Base-by-base conservation (phyloP, 1,140 invertebrate genomes). In the Chironomus striatipennis region DNA sequence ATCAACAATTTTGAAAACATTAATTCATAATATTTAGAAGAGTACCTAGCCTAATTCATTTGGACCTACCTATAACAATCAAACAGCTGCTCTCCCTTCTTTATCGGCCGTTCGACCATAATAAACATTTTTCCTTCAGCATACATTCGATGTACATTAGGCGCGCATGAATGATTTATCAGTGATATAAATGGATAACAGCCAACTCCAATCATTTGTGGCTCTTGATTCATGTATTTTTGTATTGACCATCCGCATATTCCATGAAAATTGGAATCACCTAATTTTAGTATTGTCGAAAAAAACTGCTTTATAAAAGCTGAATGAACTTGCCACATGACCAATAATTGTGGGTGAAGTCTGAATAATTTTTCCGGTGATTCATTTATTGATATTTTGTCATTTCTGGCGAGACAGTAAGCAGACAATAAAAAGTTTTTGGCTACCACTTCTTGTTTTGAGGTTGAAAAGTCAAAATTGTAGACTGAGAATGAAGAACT, bases 11-110 rank as follows among this genome's bases (percentile, higher is more conserved):
- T n/a, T n/a, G n/a, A n/a, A n/a, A n/a, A n/a, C n/a, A n/a, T n/a
- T n/a, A n/a, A n/a, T n/a, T n/a, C n/a, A n/a, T n/a, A n/a, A n/a
- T n/a, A n/a, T n/a, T n/a, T n/a, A n/a, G n/a, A n/a, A n/a, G n/a
- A n/a, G n/a, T n/a, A n/a, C n/a, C n/a, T n/a, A n/a, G n/a, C n/a
- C n/a, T n/a, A n/a, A n/a, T n/a, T n/a, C n/a, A n/a, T n/a, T 47
- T 47, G 12, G 8, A n/a, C 47, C n/a, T 57, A 57, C 47, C 65
- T 70, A 21, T 70, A 70, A 70, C 65, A 70, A 21, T 70, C 65
- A 70, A 65, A 67, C 43, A 74, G 47, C 18, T 67, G 74, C 24
- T 74, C 74, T 0, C 74, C 74, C 21, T 74, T 74, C 64, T 65
- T 74, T 7, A 74, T 57, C 21, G 74, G 74, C n/a, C 74, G 18